Conservation (phyloP, 1,140 invertebrate species). For the Drosophila kikkawai region DNA sequence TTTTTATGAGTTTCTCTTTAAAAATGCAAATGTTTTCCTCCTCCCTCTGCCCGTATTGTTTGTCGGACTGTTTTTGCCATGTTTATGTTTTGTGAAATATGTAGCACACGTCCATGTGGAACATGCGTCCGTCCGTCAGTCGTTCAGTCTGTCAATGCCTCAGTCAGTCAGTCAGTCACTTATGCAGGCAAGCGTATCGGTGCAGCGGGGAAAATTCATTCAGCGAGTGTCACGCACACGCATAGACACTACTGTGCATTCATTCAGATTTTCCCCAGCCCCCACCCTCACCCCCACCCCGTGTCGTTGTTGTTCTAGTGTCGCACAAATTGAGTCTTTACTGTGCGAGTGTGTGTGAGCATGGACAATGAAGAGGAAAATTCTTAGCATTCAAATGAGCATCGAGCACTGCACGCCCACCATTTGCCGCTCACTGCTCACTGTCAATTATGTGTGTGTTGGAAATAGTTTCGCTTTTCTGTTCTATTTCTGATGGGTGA, state of each 20-base stretch:
- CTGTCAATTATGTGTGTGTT: conserved; percentile 40
- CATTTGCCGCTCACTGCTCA: conserved; percentile 11
- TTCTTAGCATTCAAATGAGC: conserved; percentile 69
- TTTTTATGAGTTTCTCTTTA: conserved; percentile 54
- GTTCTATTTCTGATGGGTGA: conserved; percentile 73
- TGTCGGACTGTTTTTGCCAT: conserved; percentile 42
- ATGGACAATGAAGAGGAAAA: conserved; percentile 39
- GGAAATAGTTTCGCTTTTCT: conserved; percentile 45
- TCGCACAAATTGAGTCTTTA: conserved; percentile 66
- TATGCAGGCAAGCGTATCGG: conserved; percentile 45
- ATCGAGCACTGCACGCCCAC: conserved; percentile 66
- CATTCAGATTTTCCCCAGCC: conserved; percentile 18
- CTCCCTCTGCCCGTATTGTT: conserved; percentile 23
- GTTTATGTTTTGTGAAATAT: conserved; percentile 47
- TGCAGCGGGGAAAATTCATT: conserved; percentile 46
- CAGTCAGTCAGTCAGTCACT: conserved; percentile 20
- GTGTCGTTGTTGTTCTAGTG: conserved; percentile 38
- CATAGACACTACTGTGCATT: conserved; percentile 11
- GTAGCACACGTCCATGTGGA: conserved; percentile 60
- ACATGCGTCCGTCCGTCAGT: conserved; percentile 19
- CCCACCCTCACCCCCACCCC: conserved; percentile 8
- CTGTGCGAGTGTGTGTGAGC: conserved; percentile 26
- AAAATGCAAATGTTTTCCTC: conserved; percentile 54
- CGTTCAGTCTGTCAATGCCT: conserved; percentile 20
- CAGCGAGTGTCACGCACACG: conserved; percentile 46